Evolutionary conservation across 2,888 invertebrate species (phyloP).

Genomic region (Plagodis dolabraria): DNA sequence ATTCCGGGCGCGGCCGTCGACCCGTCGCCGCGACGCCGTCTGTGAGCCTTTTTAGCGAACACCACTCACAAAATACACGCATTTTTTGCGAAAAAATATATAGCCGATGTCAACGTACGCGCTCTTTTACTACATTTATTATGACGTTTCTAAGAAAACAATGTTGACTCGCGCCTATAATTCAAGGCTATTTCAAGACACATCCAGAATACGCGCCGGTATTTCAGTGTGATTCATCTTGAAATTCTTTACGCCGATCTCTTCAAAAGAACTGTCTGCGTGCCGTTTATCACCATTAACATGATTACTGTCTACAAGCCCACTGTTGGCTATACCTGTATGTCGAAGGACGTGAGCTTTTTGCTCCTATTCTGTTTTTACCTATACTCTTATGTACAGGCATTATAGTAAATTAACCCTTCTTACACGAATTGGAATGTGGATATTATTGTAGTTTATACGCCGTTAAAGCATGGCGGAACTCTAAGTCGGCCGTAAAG

Average conservation of each 20-base stretch:
- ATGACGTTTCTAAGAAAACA: conserved; percentile 54
- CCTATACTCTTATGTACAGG: conserved; percentile 12
- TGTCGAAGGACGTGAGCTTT: conserved; percentile 23
- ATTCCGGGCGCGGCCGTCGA: conserved; percentile 84
- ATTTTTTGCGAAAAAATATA: conserved; percentile 78
- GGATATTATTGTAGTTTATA: conserved; percentile 48
- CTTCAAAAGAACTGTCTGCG: conserved; percentile 40
- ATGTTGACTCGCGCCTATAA: conserved; percentile 49
- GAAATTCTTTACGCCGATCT: conserved; percentile 32
- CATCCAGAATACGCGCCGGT: conserved; percentile 29
- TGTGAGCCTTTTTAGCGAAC: conserved; percentile 82
- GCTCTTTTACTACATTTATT: conserved; percentile 57
- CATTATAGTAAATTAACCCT: conserved; percentile 25
- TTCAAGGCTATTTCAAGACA: conserved; percentile 37
- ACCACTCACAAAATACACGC: conserved; percentile 70
- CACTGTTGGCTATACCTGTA: conserved; percentile 20
- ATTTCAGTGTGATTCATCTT: conserved; percentile 35
- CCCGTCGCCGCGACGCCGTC: conserved; percentile 84
- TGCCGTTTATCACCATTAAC: conserved; percentile 36
- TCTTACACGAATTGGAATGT: conserved; percentile 46
- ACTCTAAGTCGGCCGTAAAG: conserved; percentile 61
- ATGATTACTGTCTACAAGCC: conserved; percentile 28
- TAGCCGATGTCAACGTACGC: conserved; percentile 71
- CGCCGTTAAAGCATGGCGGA: conserved; percentile 50
- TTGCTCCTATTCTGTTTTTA: conserved; percentile 21